These are phyloP conservation scores for Ypsolopha scabrella DNA, from an alignment of 2,888 invertebrate species.

Conservation along the genomic window DNA sequence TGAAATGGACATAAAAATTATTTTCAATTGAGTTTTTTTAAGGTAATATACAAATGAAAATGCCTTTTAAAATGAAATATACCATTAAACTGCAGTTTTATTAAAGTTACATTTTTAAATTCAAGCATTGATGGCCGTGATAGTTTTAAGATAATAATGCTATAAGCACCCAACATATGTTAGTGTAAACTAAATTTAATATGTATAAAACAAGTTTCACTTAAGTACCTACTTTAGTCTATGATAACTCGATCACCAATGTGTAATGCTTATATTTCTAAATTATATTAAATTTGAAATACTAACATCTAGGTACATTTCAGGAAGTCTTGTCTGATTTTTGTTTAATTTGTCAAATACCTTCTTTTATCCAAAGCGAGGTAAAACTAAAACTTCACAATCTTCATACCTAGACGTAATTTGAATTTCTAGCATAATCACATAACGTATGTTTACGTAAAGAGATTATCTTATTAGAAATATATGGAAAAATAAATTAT, in stretches of 20 bases:
- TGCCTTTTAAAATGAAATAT: slow-evolving; percentile 6
- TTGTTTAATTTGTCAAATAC: too few relatives aligned
- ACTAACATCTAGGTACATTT: not conserved
- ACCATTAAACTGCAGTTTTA: slow-evolving; percentile 11
- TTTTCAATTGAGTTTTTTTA: too few relatives aligned
- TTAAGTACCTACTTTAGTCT: not conserved
- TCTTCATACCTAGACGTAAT: too few relatives aligned
- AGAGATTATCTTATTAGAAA: too few relatives aligned
- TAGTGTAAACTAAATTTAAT: not conserved
- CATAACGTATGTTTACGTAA: too few relatives aligned
- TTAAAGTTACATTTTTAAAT: slow-evolving; percentile 22
- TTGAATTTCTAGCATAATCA: too few relatives aligned
- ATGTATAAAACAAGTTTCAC: not conserved
- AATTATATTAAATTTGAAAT: not conserved
- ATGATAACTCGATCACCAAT: not conserved
- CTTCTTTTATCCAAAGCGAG: too few relatives aligned
- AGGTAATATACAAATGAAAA: not conserved
- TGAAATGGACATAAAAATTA: too few relatives aligned
- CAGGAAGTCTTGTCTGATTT: not conserved
- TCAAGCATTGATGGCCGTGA: slow-evolving; percentile 54
- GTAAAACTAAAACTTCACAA: too few relatives aligned
- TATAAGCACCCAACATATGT: slow-evolving; percentile 32
- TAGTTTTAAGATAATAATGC: slow-evolving; percentile 48
- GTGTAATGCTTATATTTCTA: not conserved
- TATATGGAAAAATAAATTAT: too few relatives aligned